These are phyloP conservation scores for Drosophila lacertosa DNA, from an alignment of 1,140 invertebrate species.

Conservation along the genomic window DNA sequence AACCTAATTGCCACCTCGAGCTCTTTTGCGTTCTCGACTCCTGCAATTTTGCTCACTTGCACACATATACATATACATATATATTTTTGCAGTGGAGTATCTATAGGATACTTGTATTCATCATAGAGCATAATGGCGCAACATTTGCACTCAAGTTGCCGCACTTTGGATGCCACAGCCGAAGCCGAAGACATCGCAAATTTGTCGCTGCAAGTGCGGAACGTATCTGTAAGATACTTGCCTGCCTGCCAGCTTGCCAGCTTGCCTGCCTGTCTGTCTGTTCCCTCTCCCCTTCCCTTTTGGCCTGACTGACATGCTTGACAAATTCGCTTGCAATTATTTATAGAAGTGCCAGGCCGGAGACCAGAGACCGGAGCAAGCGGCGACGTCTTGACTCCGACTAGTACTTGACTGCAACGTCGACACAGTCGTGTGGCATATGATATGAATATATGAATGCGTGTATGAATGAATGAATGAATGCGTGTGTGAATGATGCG, in stretches of 20 bases:
- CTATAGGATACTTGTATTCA: slow-evolving; percentile 47
- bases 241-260: no score
- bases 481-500: slow-evolving; percentile 44
- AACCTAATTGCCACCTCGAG: slow-evolving; percentile 31
- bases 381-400: slow-evolving; percentile 66
- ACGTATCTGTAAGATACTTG: slow-evolving; percentile 51
- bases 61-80: slow-evolving; percentile 3
- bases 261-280: neutral
- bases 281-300: slow-evolving; percentile 10
- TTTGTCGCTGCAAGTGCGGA: slow-evolving; percentile 61
- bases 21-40: slow-evolving; percentile 8
- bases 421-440: slow-evolving; percentile 43
- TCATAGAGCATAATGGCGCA: slow-evolving; percentile 69
- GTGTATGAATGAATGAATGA: slow-evolving; percentile 55
- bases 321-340: slow-evolving; percentile 81
- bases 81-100: slow-evolving; percentile 38
- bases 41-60: slow-evolving; percentile 15
- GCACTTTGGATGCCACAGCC: slow-evolving; percentile 64
- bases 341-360: slow-evolving; percentile 71
- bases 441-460: slow-evolving; percentile 53
- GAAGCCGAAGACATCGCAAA: slow-evolving; percentile 70
- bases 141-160: slow-evolving; percentile 77
- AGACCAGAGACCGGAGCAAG: slow-evolving; percentile 38
- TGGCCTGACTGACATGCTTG: slow-evolving; percentile 67
- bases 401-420: slow-evolving; percentile 67